Evolutionary conservation across 1,140 invertebrate species (phyloP), one percentile per base, ranked within the genome.

Genomic region (Drosophila triauraria): DNA sequence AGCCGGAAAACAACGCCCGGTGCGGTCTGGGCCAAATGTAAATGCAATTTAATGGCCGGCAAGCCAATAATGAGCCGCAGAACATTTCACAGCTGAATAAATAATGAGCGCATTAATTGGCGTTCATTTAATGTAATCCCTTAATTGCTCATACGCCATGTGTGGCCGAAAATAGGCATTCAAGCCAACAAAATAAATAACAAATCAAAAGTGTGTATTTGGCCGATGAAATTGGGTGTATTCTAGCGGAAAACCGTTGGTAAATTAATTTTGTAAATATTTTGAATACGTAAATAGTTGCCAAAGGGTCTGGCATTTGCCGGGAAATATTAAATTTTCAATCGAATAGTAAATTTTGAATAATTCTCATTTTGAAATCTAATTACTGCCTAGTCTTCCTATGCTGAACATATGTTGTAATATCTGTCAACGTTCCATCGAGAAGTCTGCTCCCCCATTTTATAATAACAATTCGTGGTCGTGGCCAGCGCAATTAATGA

Each of bases 41-140:
- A 75, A 78, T 61, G 72, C 80, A 77, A 69, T 83, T 83, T 74
- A 65, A 86, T 83, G 68, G 67, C 50, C 59, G 50, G 58, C 48
- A 65, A 63, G 80, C 85, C 85, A 79, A 74, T 90, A 90, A 90
- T 91, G 75, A 79, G 78, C 85, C 85, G 56, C 85, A 91, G 78
- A 85, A 85, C 86, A 91, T 82, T 90, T 90, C 68, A 70, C 85
- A 91, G 67, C 78, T 85, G 85, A 85, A 90, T 90, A 85, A 91
- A 90, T 90, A 85, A 90, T 90, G 75, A 82, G 23, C 63, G 71
- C 82, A 91, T 90, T 90, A 90, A 85, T 90, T 85, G 68, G 64
- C 64, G 48, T 62, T 79, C 67, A 90, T 80, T 88, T 80, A 76
- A 68, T 82, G 71, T 82, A 85, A 90, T 72, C 82, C 70, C 50